A percentile compares a stretch with the other conserved stretches of the same genome.
Conservation (phyloP, 2,888 invertebrate species). For the Brachylomia viminalis region DNA sequence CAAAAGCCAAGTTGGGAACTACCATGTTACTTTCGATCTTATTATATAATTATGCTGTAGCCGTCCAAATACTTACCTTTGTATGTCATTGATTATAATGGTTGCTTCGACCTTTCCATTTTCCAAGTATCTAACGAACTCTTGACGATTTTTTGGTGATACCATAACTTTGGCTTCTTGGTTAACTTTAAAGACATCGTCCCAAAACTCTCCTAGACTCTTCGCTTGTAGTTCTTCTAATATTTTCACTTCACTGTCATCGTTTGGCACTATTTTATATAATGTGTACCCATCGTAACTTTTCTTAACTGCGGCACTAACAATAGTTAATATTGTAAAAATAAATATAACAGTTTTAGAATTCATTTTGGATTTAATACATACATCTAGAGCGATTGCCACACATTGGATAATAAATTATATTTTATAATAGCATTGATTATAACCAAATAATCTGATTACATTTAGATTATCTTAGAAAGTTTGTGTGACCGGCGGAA, state of each 20-base stretch:
- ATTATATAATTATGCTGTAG: background rate
- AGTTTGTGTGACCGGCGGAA: background rate
- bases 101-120: slow-evolving; percentile 67
- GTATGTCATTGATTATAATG: slow-evolving; percentile 77
- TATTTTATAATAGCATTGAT: slow-evolving; percentile 9
- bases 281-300: slow-evolving; percentile 91
- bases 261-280: slow-evolving; percentile 89
- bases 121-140: slow-evolving; percentile 69
- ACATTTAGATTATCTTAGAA: slow-evolving; percentile 25
- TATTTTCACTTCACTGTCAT: slow-evolving; percentile 84
- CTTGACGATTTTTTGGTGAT: slow-evolving; percentile 69
- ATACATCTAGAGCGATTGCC: slow-evolving; percentile 18
- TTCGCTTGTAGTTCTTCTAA: slow-evolving; percentile 84
- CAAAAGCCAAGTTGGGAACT: background rate
- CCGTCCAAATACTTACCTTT: slow-evolving; percentile 74
- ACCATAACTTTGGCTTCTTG: slow-evolving; percentile 82
- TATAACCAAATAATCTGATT: slow-evolving; percentile 42
- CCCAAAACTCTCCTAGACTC: slow-evolving; percentile 82
- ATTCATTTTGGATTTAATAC: slow-evolving; percentile 69
- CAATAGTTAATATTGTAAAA: slow-evolving; percentile 54
- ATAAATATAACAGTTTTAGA: slow-evolving; percentile 63
- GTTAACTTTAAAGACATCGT: slow-evolving; percentile 76
- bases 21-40: background rate
- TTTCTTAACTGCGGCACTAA: slow-evolving; percentile 63
- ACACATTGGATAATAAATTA: slow-evolving; percentile 27